phyloP scores from a whole-genome alignment of 2,113 vertebrate genomes.

The Mormoops blainvillei region DNA sequence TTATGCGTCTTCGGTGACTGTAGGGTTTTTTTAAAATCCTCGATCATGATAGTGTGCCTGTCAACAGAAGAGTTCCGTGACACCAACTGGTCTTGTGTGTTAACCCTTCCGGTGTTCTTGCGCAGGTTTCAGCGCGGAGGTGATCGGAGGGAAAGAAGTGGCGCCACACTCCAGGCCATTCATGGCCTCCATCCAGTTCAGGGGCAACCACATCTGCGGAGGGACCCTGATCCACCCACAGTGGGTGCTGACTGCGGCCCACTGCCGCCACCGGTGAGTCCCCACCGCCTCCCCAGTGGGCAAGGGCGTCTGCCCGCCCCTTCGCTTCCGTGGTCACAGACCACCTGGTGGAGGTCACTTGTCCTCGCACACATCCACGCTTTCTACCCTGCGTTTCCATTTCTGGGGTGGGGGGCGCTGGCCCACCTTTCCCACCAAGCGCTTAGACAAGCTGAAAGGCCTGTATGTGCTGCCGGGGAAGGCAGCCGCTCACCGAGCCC shows the following conservation, averaged over 20 bases:
- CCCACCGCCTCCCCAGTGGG: too few relatives aligned
- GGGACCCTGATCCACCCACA: conserved; percentile 27
- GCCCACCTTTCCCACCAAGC: neutral
- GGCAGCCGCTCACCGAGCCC: neutral
- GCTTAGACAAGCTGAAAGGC: neutral
- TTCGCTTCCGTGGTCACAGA: neutral
- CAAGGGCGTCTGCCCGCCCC: accelerated
- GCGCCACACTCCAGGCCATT: conserved; percentile 52
- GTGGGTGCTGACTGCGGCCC: conserved; percentile 60
- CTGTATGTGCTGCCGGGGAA: too few relatives aligned
- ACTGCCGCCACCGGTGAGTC: conserved; percentile 3
- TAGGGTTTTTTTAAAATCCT: neutral
- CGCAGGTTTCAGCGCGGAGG: conserved; percentile 21
- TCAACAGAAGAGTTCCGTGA: neutral
- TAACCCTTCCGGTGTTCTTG: neutral
- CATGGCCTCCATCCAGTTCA: conserved; percentile 53
- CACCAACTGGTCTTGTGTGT: neutral
- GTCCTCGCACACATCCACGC: neutral
- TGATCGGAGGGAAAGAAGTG: conserved; percentile 50
- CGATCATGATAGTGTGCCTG: neutral
- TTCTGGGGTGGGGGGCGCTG: too few relatives aligned
- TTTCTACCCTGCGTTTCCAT: neutral
- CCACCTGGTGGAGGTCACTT: neutral
- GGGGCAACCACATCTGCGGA: neutral
- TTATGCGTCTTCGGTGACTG: neutral